Evolutionary conservation across 2,113 vertebrate species (phyloP).

Genomic region (Zingel zingel): DNA sequence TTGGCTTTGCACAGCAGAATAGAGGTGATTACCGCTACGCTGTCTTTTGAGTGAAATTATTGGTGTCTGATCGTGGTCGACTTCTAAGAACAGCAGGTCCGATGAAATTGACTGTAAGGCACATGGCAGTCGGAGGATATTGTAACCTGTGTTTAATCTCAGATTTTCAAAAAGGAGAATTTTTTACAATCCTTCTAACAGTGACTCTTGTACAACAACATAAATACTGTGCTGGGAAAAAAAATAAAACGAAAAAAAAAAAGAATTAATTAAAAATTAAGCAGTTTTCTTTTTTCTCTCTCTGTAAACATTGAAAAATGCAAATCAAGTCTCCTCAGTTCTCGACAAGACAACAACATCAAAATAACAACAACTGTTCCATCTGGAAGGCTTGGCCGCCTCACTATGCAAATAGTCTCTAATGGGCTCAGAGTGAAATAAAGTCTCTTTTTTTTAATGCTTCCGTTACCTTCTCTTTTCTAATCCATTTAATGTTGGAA

Average conservation of each 20-base stretch:
- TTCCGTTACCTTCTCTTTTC: conserved; percentile 59
- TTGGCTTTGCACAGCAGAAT: no score
- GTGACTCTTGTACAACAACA: conserved; percentile 95
- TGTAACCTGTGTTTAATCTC: conserved; percentile 86
- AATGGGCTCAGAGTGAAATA: conserved; percentile 90
- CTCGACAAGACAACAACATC: conserved; percentile 82
- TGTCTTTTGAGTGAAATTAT: conserved; percentile 1
- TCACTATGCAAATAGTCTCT: conserved; percentile 91
- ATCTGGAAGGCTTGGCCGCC: conserved; percentile 88
- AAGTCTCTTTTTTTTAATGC: conserved; percentile 83
- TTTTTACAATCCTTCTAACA: conserved; percentile 87
- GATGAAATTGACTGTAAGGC: conserved; percentile 91
- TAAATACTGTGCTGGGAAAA: conserved; percentile 92
- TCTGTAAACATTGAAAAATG: conserved; percentile 86
- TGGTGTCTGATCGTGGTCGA: background rate
- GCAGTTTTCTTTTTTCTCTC: conserved; percentile 82
- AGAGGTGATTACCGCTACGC: background rate
- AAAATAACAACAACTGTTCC: conserved; percentile 78
- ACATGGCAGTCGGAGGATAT: conserved; percentile 93
- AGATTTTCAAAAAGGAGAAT: conserved; percentile 66
- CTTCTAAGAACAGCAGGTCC: conserved; percentile 62
- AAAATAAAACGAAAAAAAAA: conserved; percentile 38
- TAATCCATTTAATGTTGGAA: conserved; percentile 68
- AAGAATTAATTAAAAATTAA: conserved; percentile 78
- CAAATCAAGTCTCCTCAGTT: conserved; percentile 87